Conservation (phyloP, 2,888 invertebrate species). For the Vandiemenella viatica region DNA sequence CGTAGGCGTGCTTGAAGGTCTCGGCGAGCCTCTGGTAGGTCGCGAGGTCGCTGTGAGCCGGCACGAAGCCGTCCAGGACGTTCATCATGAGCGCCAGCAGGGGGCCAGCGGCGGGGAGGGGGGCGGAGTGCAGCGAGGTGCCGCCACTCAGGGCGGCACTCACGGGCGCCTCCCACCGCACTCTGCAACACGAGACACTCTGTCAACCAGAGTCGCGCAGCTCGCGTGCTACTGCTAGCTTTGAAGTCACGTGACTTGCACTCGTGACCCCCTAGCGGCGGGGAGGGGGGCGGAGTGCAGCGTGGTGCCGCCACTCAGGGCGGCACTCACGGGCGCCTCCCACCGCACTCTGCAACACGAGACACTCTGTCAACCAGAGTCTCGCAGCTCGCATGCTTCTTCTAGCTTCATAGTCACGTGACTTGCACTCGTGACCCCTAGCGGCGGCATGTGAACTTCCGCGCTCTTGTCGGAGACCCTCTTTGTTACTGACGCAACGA, state of each 20-base stretch:
- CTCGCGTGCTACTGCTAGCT: no score
- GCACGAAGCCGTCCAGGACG: conserved; percentile 43
- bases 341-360: conserved; percentile 18
- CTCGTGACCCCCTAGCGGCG: no score
- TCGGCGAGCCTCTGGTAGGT: conserved; percentile 75
- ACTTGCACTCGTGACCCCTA: no score
- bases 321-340: conserved; percentile 27
- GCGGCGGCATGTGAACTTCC: no score
- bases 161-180: conserved; percentile 21
- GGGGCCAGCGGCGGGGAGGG: conserved; percentile 74
- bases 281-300: conserved; percentile 69
- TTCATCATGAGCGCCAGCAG: conserved; percentile 70
- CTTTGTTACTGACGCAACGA: no score
- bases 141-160: conserved; percentile 39
- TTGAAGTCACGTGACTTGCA: no score
- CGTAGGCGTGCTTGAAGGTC: conserved; percentile 83
- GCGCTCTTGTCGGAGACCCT: no score
- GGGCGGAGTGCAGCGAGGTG: conserved; percentile 55
- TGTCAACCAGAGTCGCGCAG: no score
- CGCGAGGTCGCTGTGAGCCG: conserved; percentile 20
- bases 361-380: no score
- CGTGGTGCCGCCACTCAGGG: conserved; percentile 42
- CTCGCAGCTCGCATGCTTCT: no score
- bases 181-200: no score
- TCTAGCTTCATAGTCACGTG: no score